Base-by-base conservation (phyloP, 2,888 invertebrate species). In the Schrankia costaestrigalis region DNA sequence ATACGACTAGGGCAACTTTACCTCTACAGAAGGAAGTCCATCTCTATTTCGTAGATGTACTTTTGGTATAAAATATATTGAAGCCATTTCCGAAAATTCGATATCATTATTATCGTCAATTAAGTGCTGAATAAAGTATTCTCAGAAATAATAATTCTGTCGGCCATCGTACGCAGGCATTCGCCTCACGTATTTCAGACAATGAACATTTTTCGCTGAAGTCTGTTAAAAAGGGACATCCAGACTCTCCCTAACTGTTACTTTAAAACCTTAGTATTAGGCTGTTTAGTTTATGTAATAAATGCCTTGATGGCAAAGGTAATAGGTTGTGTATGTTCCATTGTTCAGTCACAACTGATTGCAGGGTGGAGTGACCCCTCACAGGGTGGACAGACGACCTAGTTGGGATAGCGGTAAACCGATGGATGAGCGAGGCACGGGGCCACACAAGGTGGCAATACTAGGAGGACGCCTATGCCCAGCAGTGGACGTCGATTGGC, bases 131-230 rank as follows among this genome's bases (percentile, higher is more conserved):
- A 70, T 58, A 63, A 67, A 69, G 64, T 71, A 68, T 69, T 69
- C 58, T 48, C 48, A 38, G 60, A 67, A 71, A 72, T 75, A 74
- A 77, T 80, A 77, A 78, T 78, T 78, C 65, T 45, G 59, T 59
- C 54, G 64, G 46, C 71, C 68, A 70, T 70, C 67, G 56, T 44
- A 52, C 63, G 46, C 71, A 71, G 66, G 53, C 63, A 78, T 73
- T 73, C 73, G 21, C 39, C 62, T 63, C 80, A 78, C 80, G 77
- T 78, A 73, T 56, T 71, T 66, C 63, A 69, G 62, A 78, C 78
- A 80, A 79, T 77, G 70, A 73, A 59, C 52, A 66, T 75, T 77
- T 77, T 76, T 69, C 61, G 51, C 53, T 26, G 22, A 23, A 33
- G 18, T 11, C 33, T 30, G 44, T 49, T 64, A 70, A 70, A 71